Base-by-base conservation (phyloP, 1,140 invertebrate genomes). In the Drosophila busckii region DNA sequence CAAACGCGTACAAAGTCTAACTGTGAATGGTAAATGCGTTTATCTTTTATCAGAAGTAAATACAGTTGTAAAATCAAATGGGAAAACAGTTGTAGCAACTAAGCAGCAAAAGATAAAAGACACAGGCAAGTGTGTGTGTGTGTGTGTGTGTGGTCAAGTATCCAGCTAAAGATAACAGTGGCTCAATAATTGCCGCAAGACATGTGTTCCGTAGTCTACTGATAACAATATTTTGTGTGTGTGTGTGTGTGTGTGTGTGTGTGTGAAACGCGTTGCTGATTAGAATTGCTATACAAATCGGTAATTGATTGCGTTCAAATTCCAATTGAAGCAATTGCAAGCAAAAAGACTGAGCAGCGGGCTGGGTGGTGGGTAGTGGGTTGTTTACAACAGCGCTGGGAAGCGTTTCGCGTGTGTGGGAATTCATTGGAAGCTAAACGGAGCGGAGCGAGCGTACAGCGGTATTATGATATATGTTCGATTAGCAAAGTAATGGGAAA, bases 301-400 rank as follows among this genome's bases (percentile, higher is more conserved):
- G n/a, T 64, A 75, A 73, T 69, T 69, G 70, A 73, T 76, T 48
- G 48, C 69, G 65, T 49, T 69, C 70, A 76, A 75, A 75, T 73
- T 73, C 70, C 70, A 76, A 64, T 42, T 50, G 37, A 26, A 34
- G n/a, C 41, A 61, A 26, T 26, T 16, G 7, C 19, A 20, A 23
- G 12, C n/a, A n/a, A n/a, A n/a, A n/a, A n/a, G n/a, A n/a, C n/a
- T n/a, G n/a, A n/a, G n/a, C n/a, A n/a, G n/a, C n/a, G n/a, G n/a
- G n/a, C n/a, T n/a, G n/a, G n/a, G n/a, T n/a, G n/a, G n/a, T n/a
- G n/a, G n/a, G n/a, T n/a, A n/a, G n/a, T 25, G 45, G 40, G 49
- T 45, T 37, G 55, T 10, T 53, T 44, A 22, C 19, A 23, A 22
- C 31, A 25, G 20, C 31, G 28, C 28, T 28, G 40, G 23, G 2